Evolutionary conservation across 2,888 invertebrate species (phyloP).

Genomic region (Rhopalosiphum nymphaeae): DNA sequence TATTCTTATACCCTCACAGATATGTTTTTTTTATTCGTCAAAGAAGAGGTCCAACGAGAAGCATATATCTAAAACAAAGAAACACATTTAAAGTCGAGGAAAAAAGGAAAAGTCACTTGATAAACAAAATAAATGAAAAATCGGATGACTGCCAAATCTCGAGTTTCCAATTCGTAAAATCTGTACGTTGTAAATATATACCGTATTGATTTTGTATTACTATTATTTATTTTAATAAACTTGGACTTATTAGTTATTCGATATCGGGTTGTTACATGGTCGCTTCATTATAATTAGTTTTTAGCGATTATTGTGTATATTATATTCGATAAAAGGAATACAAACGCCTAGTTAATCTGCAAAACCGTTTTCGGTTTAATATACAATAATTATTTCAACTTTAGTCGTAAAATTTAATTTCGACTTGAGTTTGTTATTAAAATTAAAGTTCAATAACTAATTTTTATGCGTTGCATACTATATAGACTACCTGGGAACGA

Average conservation of each 20-base stretch:
- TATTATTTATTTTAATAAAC: background rate
- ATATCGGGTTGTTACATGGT: background rate
- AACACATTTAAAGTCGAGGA: background rate
- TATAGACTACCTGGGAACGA: background rate
- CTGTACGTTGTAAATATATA: background rate
- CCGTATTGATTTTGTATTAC: no score
- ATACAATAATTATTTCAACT: background rate
- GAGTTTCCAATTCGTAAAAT: background rate
- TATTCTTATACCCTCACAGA: background rate
- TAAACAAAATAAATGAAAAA: background rate
- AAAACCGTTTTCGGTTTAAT: background rate
- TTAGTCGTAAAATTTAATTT: background rate
- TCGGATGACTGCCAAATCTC: background rate
- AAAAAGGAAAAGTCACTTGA: background rate
- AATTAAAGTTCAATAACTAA: background rate
- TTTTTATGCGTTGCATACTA: background rate
- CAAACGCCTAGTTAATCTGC: background rate
- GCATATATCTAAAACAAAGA: background rate
- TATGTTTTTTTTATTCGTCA: background rate
- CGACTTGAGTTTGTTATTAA: background rate
- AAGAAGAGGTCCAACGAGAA: background rate
- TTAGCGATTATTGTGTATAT: background rate
- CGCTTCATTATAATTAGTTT: background rate
- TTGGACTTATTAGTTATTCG: background rate
- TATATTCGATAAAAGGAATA: background rate